Percentiles rank a stretch among this genome's conserved stretches.
phyloP scores from a whole-genome alignment of 2,113 vertebrate species.

The Montifringilla adamsi region DNA sequence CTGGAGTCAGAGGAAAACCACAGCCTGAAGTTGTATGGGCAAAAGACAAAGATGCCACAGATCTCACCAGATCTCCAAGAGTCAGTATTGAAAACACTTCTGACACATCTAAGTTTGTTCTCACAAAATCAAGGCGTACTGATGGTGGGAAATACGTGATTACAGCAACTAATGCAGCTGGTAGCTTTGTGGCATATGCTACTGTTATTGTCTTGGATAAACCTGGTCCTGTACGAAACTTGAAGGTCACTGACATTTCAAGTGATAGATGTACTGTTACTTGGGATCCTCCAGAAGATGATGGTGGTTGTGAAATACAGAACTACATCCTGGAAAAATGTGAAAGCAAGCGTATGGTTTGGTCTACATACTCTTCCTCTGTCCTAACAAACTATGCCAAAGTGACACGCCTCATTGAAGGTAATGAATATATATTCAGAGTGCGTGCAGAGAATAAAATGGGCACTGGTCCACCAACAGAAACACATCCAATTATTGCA shows the following conservation, averaged over 20 bases:
- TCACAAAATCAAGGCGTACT: slow-evolving; percentile 83
- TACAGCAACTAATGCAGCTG: slow-evolving; percentile 87
- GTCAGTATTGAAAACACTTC: slow-evolving; percentile 84
- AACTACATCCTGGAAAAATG: slow-evolving; percentile 99
- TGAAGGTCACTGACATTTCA: slow-evolving; percentile 88
- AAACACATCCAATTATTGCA: slow-evolving; percentile 88
- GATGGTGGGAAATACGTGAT: slow-evolving; percentile 92
- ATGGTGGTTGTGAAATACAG: slow-evolving; percentile 97
- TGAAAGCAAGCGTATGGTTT: slow-evolving; percentile 94
- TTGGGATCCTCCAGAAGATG: slow-evolving; percentile 94
- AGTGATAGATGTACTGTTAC: slow-evolving; percentile 87
- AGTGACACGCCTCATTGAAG: slow-evolving; percentile 93
- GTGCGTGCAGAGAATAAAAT: slow-evolving; percentile 98
- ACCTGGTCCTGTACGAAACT: slow-evolving; percentile 87
- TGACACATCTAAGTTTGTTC: slow-evolving; percentile 85
- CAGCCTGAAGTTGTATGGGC: slow-evolving; percentile 91
- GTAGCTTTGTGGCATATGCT: slow-evolving; percentile 85
- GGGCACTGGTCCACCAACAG: slow-evolving; percentile 92
- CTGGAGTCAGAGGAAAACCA: slow-evolving; percentile 90
- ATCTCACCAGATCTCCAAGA: slow-evolving; percentile 85
- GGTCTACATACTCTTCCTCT: slow-evolving; percentile 90
- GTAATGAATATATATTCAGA: slow-evolving; percentile 95
- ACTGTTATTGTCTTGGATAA: slow-evolving; percentile 92
- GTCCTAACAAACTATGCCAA: slow-evolving; percentile 84
- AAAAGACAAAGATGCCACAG: slow-evolving; percentile 86